Base-by-base conservation (phyloP, 2,113 vertebrate genomes). In the Apteryx mantelli region DNA sequence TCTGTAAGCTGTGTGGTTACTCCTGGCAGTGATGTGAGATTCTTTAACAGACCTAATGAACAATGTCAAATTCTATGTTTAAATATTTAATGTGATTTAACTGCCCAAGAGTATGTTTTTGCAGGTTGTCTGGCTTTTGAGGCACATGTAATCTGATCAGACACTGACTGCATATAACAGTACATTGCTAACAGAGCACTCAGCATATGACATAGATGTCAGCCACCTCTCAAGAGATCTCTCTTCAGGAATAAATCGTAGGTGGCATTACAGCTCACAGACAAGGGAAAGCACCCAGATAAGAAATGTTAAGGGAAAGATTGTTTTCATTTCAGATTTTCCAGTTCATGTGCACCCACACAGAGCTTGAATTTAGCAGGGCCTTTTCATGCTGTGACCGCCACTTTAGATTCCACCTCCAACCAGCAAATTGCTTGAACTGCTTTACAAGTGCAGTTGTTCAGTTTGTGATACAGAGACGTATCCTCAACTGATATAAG, bases 1-100 rank as follows among this genome's bases (percentile, higher is more conserved):
- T 58, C 53, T 73, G 26, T 74, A 82, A 88, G 26, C 7, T 58
- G 4, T 14, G 9, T 65, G 58, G 81, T 76, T 93, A 73, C 69
- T 38, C 87, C 63, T 7, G 11, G 55, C 48, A 92, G 50, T 11
- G 19, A 90, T 78, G 32, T 76, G 61, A 79, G 56, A 84, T 46
- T 55, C 61, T 82, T 82, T 84, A 58, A 63, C 5, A 87, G 48
- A 48, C 30, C 5, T 85, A 87, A 77, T 77, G 66, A 64, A 79
- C 56, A 32, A 90, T 66, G 86, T 92, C 50, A 85, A 91, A 80
- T 58, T 79, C 86, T 42, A 1, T 28, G 36, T 89, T 93, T 95
- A 95, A 97, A 91, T 92, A 92, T 92, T 95, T 82, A 34, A 95
- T 87, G 58, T 44, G 20, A 53, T 85, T 82, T 82, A 77, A 91